Percentiles rank a stretch among this genome's conserved stretches.
These are phyloP conservation scores for Pogonocherus hispidulus DNA, from an alignment of 2,888 invertebrate species.

Conservation along the genomic window DNA sequence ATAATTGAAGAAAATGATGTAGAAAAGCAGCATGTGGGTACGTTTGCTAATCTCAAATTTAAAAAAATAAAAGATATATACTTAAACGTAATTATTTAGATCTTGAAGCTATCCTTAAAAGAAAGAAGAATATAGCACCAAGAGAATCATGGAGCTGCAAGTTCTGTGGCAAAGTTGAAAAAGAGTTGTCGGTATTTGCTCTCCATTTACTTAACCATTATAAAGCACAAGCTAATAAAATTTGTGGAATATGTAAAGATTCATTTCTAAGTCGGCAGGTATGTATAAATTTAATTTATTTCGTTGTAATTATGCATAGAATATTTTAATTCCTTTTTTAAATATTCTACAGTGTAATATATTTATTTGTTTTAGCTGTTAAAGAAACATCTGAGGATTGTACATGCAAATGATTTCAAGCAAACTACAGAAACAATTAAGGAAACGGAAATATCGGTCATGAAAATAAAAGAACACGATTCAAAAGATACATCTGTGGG, in stretches of 20 bases:
- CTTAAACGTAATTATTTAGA: constrained; percentile 6
- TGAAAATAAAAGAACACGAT: constrained; percentile 5
- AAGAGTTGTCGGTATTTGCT: constrained; percentile 66
- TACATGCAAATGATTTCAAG: constrained; percentile 10
- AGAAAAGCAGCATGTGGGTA: constrained; percentile 6
- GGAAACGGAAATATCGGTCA: constrained; percentile 14
- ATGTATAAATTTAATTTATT: constrained; percentile 19
- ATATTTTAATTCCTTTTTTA: not conserved
- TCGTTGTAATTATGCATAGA: not conserved
- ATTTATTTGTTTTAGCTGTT: constrained; percentile 44
- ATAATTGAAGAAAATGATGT: not conserved
- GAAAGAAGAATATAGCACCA: constrained; percentile 61
- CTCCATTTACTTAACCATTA: constrained; percentile 68
- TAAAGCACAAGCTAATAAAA: constrained; percentile 54
- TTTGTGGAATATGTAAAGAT: constrained; percentile 59
- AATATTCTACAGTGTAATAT: not conserved
- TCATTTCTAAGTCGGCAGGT: constrained; percentile 56
- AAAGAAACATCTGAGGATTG: constrained; percentile 49
- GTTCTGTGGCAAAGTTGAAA: constrained; percentile 66
- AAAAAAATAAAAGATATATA: not conserved
- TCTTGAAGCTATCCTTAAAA: constrained; percentile 52
- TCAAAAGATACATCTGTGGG: constrained; percentile 56
- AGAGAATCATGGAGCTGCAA: constrained; percentile 68
- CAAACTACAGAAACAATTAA: constrained; percentile 20
- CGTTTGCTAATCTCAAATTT: not conserved